phyloP scores from a whole-genome alignment of 2,113 vertebrate genomes.

The Raphicerus campestris region DNA sequence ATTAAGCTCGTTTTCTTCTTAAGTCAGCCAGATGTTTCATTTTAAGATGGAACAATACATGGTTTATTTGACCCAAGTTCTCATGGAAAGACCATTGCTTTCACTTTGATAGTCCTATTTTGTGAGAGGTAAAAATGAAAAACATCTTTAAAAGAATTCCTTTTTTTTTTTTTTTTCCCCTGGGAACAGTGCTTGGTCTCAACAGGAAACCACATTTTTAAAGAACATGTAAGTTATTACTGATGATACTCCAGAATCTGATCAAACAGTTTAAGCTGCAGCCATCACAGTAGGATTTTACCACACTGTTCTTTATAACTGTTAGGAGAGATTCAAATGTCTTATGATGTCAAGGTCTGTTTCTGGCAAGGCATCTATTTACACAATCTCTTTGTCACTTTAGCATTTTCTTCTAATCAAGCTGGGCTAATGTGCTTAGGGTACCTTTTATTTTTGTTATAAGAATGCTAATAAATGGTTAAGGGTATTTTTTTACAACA shows the following conservation, averaged over 20 bases:
- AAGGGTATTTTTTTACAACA: slow-evolving; percentile 71
- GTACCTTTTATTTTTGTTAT: slow-evolving; percentile 65
- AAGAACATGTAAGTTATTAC: slow-evolving; percentile 48
- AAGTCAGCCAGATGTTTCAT: slow-evolving; percentile 63
- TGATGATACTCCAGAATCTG: background rate
- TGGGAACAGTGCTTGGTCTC: background rate
- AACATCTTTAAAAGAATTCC: slow-evolving; percentile 56
- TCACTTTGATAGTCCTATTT: slow-evolving; percentile 53
- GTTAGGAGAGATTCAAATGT: slow-evolving; percentile 5
- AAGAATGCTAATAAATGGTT: slow-evolving; percentile 72
- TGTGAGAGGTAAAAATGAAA: slow-evolving; percentile 67
- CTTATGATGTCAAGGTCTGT: background rate
- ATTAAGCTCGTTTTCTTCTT: slow-evolving; percentile 52
- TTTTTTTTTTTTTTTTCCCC: background rate
- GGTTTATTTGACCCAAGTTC: slow-evolving; percentile 59
- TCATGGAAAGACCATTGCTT: slow-evolving; percentile 41
- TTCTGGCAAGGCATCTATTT: slow-evolving; percentile 13
- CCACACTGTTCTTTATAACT: background rate
- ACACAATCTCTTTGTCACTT: slow-evolving; percentile 44
- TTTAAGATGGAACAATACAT: slow-evolving; percentile 59
- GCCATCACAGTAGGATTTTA: background rate
- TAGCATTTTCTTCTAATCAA: slow-evolving; percentile 59
- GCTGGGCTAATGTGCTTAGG: slow-evolving; percentile 36
- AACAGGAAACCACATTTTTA: slow-evolving; percentile 48
- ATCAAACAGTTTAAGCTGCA: background rate